Percentiles rank a stretch among this genome's conserved stretches.
These are phyloP conservation scores for Phaedon cochleariae DNA, from an alignment of 2,888 invertebrate species.

Conservation along the genomic window DNA sequence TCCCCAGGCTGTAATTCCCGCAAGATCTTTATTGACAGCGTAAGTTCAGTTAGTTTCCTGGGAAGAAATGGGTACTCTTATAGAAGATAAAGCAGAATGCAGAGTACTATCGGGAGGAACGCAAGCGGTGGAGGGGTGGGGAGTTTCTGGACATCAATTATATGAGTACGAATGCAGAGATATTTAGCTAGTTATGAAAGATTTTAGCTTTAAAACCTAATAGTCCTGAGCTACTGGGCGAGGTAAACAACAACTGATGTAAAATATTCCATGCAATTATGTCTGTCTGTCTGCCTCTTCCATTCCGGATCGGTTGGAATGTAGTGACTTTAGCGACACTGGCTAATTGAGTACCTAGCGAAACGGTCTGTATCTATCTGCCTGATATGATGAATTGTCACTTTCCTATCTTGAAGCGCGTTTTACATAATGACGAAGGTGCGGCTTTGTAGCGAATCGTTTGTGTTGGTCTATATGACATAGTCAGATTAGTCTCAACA, in stretches of 20 bases:
- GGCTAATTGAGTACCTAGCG: slow-evolving; percentile 15
- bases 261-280: slow-evolving; percentile 18
- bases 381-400: slow-evolving; percentile 12
- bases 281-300: slow-evolving; percentile 10
- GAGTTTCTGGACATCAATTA: too few species aligned
- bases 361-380: slow-evolving; percentile 12
- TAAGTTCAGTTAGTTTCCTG: too few species aligned
- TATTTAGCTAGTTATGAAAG: too few species aligned
- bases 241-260: slow-evolving; percentile 6
- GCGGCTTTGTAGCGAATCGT: slow-evolving; percentile 4
- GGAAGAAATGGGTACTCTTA: too few species aligned
- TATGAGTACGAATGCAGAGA: too few species aligned
- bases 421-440: slow-evolving; percentile 14
- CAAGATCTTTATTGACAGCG: too few species aligned
- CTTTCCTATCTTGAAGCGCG: background rate
- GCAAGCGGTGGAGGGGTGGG: too few species aligned
- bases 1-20: too few species aligned
- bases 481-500: background rate
- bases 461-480: slow-evolving; percentile 13
- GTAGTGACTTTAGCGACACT: slow-evolving; percentile 4
- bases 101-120: too few species aligned
- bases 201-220: too few species aligned
- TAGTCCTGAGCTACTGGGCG: slow-evolving; percentile 6
- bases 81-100: too few species aligned
- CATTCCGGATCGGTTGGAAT: slow-evolving; percentile 6